Evolutionary conservation across 2,888 invertebrate genomes (phyloP).

Genomic region (Drosophila antonietae): DNA sequence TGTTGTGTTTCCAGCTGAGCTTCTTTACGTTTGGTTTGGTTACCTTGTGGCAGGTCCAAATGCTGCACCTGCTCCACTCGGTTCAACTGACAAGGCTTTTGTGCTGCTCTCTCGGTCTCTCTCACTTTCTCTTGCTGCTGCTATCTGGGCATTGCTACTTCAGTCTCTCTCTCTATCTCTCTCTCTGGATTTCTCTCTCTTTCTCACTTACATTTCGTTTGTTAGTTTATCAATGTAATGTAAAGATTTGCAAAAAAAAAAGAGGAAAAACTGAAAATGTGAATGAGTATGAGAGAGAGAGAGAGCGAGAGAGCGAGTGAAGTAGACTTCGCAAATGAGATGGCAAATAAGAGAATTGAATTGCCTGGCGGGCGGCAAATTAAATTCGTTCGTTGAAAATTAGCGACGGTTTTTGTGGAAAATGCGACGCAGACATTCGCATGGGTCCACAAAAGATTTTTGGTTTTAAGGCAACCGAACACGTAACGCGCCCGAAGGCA

Average conservation of each 20-base stretch:
- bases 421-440: conserved; percentile 47
- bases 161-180: not conserved
- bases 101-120: conserved; percentile 3
- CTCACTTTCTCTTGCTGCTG: not conserved
- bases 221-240: conserved; percentile 36
- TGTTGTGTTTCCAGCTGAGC: conserved; percentile 45
- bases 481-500: conserved; percentile 53
- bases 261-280: not conserved
- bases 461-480: conserved; percentile 62
- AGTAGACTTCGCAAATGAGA: not conserved
- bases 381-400: conserved; percentile 66
- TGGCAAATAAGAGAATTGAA: conserved; percentile 47
- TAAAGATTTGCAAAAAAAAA: conserved; percentile 14
- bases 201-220: not conserved
- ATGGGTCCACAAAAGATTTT: conserved; percentile 38
- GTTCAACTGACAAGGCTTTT: conserved; percentile 35
- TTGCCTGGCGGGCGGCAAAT: conserved; percentile 54
- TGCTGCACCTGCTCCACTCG: conserved; percentile 30
- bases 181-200: not conserved
- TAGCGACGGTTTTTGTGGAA: conserved; percentile 58
- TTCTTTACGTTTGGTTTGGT: conserved; percentile 39
- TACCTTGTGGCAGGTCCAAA: conserved; percentile 31
- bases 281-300: not conserved
- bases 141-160: too few species aligned
- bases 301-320: not conserved